phyloP scores from a whole-genome alignment of 2,113 vertebrate genomes.

The Donacobius atricapilla region DNA sequence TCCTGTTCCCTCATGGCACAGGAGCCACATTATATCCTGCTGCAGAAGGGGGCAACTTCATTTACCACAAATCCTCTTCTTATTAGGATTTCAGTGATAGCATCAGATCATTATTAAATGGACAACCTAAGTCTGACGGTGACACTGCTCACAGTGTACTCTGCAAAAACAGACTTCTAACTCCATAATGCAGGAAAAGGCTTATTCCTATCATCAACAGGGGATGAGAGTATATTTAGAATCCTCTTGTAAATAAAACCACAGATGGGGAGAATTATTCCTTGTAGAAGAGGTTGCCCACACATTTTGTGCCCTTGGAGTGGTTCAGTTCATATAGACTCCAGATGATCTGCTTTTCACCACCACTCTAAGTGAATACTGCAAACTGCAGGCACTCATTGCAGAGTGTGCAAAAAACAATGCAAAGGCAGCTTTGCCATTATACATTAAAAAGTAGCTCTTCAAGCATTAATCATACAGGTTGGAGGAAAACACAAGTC shows the following conservation, averaged over 20 bases:
- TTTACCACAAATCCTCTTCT: background rate
- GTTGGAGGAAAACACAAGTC: background rate
- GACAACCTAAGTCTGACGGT: background rate
- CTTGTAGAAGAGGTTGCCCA: background rate
- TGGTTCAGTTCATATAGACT: background rate
- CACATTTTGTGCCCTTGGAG: background rate
- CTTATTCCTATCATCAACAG: background rate
- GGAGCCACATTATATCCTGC: background rate
- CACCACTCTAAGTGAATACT: background rate
- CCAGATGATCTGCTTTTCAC: conserved; percentile 21
- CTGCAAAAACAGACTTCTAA: background rate
- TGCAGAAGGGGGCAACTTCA: background rate
- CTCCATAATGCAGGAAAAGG: background rate
- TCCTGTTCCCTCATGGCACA: background rate
- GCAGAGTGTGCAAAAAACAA: background rate
- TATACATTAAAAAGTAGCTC: background rate
- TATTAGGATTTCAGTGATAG: background rate
- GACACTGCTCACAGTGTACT: background rate
- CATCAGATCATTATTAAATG: background rate
- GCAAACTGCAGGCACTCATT: background rate
- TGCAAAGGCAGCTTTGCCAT: background rate
- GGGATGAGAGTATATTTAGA: conserved; percentile 19
- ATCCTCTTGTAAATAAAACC: background rate
- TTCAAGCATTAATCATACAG: background rate
- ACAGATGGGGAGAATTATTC: background rate